phyloP scores from a whole-genome alignment of 2,888 invertebrate species.

The Schizotus pectinicornis region DNA sequence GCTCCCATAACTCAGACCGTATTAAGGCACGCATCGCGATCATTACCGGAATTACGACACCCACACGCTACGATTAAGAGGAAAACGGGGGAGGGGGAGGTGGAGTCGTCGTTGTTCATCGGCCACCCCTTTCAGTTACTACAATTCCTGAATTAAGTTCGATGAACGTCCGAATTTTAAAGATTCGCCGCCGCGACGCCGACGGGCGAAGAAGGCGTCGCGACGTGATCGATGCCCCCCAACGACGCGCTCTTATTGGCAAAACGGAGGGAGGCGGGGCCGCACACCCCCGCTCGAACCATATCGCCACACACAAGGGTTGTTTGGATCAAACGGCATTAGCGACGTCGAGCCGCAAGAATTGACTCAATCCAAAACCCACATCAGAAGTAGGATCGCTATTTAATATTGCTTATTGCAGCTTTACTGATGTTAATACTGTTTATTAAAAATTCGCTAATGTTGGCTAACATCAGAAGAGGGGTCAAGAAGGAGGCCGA shows the following conservation, averaged over 20 bases:
- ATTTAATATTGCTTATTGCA: background rate
- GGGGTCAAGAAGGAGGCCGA: constrained; percentile 15
- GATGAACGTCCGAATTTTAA: constrained; percentile 14
- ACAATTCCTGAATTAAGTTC: background rate
- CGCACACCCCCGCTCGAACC: background rate
- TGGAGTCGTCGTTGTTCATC: too few species aligned
- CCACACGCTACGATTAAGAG: constrained; percentile 16
- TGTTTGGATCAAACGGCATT: constrained; percentile 13
- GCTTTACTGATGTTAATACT: too few species aligned
- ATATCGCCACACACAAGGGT: background rate
- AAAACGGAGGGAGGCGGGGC: constrained; percentile 38
- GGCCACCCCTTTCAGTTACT: too few species aligned
- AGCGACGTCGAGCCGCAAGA: constrained; percentile 8
- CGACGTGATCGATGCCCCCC: constrained; percentile 48
- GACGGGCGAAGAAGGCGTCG: constrained; percentile 38
- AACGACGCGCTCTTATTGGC: constrained; percentile 40
- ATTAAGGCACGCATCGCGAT: constrained; percentile 7
- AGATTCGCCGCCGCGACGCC: constrained; percentile 10
- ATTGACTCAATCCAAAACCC: constrained; percentile 1
- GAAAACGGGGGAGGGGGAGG: too few species aligned
- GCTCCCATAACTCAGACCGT: constrained; percentile 54
- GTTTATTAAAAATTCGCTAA: too few species aligned
- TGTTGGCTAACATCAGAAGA: background rate
- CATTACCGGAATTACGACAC: constrained; percentile 1
- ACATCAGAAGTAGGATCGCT: background rate